A percentile compares a stretch with the other conserved stretches of the same genome.
Conservation (phyloP, 2,113 vertebrate species). For the Trachemys scripta region DNA sequence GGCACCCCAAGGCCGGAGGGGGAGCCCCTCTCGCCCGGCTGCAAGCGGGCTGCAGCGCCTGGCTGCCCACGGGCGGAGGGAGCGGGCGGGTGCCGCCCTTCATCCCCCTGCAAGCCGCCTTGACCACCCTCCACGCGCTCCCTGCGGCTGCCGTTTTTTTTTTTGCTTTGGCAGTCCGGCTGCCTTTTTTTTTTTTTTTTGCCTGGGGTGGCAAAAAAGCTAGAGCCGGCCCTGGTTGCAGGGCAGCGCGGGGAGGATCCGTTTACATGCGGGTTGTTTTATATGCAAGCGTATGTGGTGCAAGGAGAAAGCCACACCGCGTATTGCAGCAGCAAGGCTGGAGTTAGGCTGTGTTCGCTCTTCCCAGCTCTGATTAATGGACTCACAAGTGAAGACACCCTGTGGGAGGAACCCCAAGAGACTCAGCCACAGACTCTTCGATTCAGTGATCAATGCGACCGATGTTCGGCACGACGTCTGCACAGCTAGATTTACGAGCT, state of each 20-base stretch:
- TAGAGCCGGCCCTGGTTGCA: neutral
- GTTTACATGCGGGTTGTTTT: neutral
- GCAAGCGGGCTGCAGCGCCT: too few species aligned
- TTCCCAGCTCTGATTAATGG: neutral
- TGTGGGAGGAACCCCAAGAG: neutral
- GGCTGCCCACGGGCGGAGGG: too few species aligned
- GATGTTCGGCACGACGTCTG: constrained; percentile 3
- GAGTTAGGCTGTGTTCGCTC: neutral
- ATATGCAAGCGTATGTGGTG: neutral
- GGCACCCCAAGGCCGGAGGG: too few species aligned
- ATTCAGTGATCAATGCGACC: neutral
- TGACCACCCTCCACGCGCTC: too few species aligned
- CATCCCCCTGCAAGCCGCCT: too few species aligned
- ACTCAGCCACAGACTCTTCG: neutral
- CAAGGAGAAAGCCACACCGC: neutral
- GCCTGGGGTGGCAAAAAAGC: too few species aligned
- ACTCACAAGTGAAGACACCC: neutral
- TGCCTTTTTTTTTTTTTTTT: too few species aligned
- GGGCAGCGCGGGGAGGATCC: neutral
- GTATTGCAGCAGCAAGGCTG: neutral
- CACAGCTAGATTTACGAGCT: neutral
- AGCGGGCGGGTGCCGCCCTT: too few species aligned
- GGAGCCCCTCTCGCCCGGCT: too few species aligned
- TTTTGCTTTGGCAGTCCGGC: too few species aligned
- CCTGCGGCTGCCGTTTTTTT: too few species aligned